Conservation (phyloP, 2,113 vertebrate genomes). For the Tretioscincus oriximinensis region DNA sequence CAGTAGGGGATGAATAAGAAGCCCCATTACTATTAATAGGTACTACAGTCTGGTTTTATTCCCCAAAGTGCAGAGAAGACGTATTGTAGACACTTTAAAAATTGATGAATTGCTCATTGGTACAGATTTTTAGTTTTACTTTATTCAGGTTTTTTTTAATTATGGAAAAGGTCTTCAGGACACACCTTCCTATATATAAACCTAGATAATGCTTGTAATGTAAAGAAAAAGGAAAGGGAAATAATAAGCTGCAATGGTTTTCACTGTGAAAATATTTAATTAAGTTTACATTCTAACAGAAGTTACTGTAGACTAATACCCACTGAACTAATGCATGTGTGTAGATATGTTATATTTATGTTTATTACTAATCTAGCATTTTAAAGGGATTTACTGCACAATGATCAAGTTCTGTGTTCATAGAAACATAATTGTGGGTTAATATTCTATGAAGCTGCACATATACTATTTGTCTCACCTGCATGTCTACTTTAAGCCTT, state of each 20-base stretch:
- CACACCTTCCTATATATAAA: not conserved
- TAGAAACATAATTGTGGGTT: constrained; percentile 41
- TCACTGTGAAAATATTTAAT: not conserved
- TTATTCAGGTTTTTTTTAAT: not conserved
- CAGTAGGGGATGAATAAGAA: not conserved
- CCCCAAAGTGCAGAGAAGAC: constrained; percentile 10
- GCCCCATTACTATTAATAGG: not conserved
- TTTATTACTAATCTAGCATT: constrained; percentile 23
- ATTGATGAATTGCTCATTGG: not conserved
- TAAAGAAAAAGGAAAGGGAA: constrained; percentile 16
- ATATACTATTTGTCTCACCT: constrained; percentile 18
- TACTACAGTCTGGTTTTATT: constrained; percentile 14
- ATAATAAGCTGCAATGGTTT: not conserved
- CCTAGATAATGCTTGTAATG: not conserved
- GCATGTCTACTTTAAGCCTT: constrained; percentile 34
- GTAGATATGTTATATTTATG: constrained; percentile 41
- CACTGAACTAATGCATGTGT: not conserved
- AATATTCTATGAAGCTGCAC: not conserved
- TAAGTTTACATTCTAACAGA: not conserved
- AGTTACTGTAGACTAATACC: constrained; percentile 15
- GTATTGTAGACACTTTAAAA: constrained; percentile 23
- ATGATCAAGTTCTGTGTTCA: constrained; percentile 46
- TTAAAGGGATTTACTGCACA: constrained; percentile 45
- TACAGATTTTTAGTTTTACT: not conserved
- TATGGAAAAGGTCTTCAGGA: not conserved